A percentile compares a stretch with the other conserved stretches of the same genome.
Evolutionary conservation across 2,797 vertebrate genomes (phyloP).

Genomic region (Cynodonichthys magdalenae): DNA sequence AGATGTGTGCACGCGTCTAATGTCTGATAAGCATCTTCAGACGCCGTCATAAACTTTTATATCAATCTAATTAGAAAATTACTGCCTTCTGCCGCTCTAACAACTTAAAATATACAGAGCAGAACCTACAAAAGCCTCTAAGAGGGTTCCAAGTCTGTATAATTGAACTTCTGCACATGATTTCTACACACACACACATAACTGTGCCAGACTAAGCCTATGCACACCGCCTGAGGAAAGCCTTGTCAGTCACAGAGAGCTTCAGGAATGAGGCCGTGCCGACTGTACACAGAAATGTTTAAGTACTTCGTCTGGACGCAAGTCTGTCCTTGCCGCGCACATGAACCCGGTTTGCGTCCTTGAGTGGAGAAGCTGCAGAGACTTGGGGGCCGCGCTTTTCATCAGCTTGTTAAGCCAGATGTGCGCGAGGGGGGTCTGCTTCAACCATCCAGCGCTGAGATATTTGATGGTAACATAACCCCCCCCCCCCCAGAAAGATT

Average conservation of each 20-base stretch:
- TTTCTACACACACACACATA: conserved; percentile 28
- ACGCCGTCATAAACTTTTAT: conserved; percentile 23
- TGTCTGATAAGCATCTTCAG: conserved; percentile 26
- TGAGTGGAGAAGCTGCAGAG: conserved; percentile 62
- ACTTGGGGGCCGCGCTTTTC: conserved; percentile 53
- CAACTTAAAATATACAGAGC: conserved; percentile 14
- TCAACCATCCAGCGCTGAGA: no score
- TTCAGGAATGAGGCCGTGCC: conserved; percentile 48
- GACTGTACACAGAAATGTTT: conserved; percentile 43
- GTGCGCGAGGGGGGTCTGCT: conserved; percentile 45
- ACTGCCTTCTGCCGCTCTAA: conserved; percentile 9
- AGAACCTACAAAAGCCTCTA: conserved; percentile 12
- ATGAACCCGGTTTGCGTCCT: conserved; percentile 64
- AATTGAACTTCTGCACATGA: conserved; percentile 34
- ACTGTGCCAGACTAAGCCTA: conserved; percentile 33
- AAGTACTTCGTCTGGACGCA: conserved; percentile 50
- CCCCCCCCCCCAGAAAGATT: conserved; percentile 16
- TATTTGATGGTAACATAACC: conserved; percentile 40
- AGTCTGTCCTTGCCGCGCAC: conserved; percentile 67
- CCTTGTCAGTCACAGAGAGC: conserved; percentile 57
- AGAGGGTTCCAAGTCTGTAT: conserved; percentile 13
- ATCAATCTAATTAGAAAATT: conserved; percentile 10
- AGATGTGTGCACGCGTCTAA: conserved; percentile 8
- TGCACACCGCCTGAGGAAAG: conserved; percentile 55
- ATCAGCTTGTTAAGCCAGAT: conserved; percentile 62